Conservation (phyloP, 1,140 invertebrate genomes). For the silkworm (Bombyx mori) region DNA sequence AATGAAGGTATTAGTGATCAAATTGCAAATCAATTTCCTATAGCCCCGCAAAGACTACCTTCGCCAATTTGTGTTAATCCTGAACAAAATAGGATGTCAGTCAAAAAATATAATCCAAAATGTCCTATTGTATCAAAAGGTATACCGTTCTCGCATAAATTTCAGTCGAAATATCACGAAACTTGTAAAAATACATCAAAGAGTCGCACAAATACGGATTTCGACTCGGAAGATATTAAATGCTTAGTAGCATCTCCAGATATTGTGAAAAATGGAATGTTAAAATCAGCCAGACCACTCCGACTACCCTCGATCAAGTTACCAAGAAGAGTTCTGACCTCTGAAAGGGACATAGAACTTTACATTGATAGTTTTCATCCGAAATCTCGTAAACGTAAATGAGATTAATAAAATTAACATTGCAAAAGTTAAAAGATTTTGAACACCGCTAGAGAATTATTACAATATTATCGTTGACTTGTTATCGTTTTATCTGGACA, state of each 20-base stretch:
- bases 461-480: too few species aligned
- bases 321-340: slow-evolving; percentile 37
- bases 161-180: slow-evolving; percentile 17
- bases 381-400: too few species aligned
- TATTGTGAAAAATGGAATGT: neutral
- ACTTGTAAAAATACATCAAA: slow-evolving; percentile 10
- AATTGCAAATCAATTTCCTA: slow-evolving; percentile 8
- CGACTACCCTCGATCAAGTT: slow-evolving; percentile 17
- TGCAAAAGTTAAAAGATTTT: too few species aligned
- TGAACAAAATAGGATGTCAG: neutral
- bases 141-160: slow-evolving; percentile 15
- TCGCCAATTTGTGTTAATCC: neutral
- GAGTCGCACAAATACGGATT: neutral
- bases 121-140: neutral
- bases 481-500: too few species aligned
- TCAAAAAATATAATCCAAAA: neutral
- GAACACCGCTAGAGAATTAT: too few species aligned
- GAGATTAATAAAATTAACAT: too few species aligned
- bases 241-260: slow-evolving; percentile 6
- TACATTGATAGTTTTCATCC: slow-evolving; percentile 11
- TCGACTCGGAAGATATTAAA: slow-evolving; percentile 6
- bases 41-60: neutral
- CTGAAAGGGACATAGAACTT: slow-evolving; percentile 28
- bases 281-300: slow-evolving; percentile 6
- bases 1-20: slow-evolving; percentile 27